Evolutionary conservation across 1,140 invertebrate species (phyloP).

Genomic region (Tetramorium simillimum): DNA sequence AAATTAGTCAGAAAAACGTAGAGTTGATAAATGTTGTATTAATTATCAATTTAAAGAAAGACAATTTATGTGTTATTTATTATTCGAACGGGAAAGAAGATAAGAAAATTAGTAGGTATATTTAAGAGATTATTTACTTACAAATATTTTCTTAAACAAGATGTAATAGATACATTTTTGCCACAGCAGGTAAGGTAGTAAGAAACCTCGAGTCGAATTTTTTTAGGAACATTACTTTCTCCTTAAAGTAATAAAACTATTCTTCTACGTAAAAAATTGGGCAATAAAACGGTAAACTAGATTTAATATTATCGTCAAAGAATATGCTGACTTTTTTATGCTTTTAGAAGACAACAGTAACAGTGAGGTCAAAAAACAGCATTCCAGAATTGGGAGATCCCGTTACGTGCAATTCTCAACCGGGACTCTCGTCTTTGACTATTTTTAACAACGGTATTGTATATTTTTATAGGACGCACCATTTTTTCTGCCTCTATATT

Average conservation of each 20-base stretch:
- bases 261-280: neutral
- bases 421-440: conserved; percentile 71
- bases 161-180: neutral
- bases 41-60: neutral
- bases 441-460: conserved; percentile 82
- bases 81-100: neutral
- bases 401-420: conserved; percentile 73
- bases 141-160: neutral
- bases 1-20: neutral
- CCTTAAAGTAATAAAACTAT: neutral
- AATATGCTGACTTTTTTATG: conserved; percentile 79
- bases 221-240: neutral
- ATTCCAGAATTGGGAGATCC: conserved; percentile 76
- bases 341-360: conserved; percentile 74
- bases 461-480: conserved; percentile 80
- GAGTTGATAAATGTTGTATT: neutral
- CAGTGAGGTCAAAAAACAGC: conserved; percentile 77
- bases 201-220: neutral
- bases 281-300: conserved; percentile 68
- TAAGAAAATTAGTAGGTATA: neutral
- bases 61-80: neutral
- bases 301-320: conserved; percentile 64
- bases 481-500: conserved; percentile 60
- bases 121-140: neutral
- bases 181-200: neutral